Conservation (phyloP, 2,888 invertebrate species). For the Abscondita cerata region DNA sequence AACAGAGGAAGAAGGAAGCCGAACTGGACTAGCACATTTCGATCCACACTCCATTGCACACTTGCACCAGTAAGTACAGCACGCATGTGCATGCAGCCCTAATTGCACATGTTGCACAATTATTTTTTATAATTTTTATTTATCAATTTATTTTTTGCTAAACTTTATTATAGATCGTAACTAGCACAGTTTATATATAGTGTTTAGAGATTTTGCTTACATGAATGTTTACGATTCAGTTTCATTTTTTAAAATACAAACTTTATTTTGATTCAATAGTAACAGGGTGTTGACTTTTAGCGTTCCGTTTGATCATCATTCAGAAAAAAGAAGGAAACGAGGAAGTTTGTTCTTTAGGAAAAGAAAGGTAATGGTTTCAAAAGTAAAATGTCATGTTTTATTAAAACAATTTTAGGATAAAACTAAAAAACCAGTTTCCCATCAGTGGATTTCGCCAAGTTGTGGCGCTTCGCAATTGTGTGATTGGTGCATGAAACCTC, state of each 20-base stretch:
- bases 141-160: not conserved
- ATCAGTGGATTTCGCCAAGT: constrained; percentile 77
- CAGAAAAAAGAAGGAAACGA: constrained; percentile 85
- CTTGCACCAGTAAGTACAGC: constrained; percentile 62
- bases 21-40: constrained; percentile 58
- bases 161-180: not conserved
- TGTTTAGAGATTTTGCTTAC: not conserved
- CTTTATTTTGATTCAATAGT: not conserved
- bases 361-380: constrained; percentile 81
- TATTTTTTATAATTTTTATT: not conserved
- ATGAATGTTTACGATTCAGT: not conserved
- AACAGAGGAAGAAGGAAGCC: constrained; percentile 72
- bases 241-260: not conserved
- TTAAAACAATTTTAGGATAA: constrained; percentile 74
- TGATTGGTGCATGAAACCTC: constrained; percentile 80
- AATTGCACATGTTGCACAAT: constrained; percentile 29
- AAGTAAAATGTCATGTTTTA: too few species aligned
- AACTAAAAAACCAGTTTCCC: constrained; percentile 71
- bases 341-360: constrained; percentile 92
- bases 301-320: constrained; percentile 74
- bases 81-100: constrained; percentile 26
- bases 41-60: constrained; percentile 58
- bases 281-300: constrained; percentile 50
- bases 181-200: too few species aligned
- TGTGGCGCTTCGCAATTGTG: constrained; percentile 71